Percentiles rank a stretch among this genome's conserved stretches.
Evolutionary conservation across 2,888 invertebrate species (phyloP).

Genomic region (Netelia inedita): DNA sequence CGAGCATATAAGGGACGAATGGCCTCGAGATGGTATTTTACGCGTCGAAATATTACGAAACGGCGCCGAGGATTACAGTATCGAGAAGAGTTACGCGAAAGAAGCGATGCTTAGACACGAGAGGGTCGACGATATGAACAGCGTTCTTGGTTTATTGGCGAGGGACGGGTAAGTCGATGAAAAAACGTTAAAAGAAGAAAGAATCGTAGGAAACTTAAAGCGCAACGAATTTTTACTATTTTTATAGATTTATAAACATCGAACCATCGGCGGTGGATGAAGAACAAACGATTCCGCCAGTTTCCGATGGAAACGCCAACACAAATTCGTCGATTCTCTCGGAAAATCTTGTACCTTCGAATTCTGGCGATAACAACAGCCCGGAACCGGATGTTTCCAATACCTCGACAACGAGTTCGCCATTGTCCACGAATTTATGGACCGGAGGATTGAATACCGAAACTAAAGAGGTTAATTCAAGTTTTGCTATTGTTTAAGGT

Average conservation of each 20-base stretch:
- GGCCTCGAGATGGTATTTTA: constrained; percentile 98
- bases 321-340: constrained; percentile 80
- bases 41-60: constrained; percentile 94
- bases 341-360: constrained; percentile 83
- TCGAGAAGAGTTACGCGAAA: constrained; percentile 94
- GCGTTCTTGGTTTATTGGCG: constrained; percentile 88
- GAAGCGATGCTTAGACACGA: constrained; percentile 91
- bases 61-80: constrained; percentile 90
- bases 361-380: constrained; percentile 73
- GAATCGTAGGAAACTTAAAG: constrained; percentile 1
- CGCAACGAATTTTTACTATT: constrained; percentile 42
- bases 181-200: constrained; percentile 30
- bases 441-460: constrained; percentile 73
- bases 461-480: constrained; percentile 71
- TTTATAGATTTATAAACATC: constrained; percentile 88
- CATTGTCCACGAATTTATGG: constrained; percentile 81
- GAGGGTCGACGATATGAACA: constrained; percentile 87
- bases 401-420: constrained; percentile 76
- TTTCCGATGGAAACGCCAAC: constrained; percentile 83
- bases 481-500: no score
- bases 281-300: constrained; percentile 84
- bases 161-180: constrained; percentile 88
- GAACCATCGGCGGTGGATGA: constrained; percentile 89
- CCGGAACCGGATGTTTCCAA: constrained; percentile 79
- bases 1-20: constrained; percentile 93